Evolutionary conservation across 2,113 vertebrate genomes (phyloP).

Genomic region (Microcebus griseorufus): DNA sequence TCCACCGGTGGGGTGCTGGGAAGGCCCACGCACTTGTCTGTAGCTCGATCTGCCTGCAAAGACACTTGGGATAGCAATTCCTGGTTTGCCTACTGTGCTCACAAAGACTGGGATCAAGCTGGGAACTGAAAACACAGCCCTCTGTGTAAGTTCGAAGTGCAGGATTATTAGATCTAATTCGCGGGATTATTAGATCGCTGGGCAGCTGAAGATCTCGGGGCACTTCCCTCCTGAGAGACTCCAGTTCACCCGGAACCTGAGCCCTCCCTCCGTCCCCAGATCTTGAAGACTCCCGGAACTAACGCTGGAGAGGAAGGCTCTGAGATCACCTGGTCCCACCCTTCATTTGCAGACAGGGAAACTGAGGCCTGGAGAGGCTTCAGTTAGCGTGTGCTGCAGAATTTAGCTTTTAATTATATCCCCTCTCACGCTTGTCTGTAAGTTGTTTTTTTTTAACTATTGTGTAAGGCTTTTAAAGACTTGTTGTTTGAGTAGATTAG

Average conservation of each 20-base stretch:
- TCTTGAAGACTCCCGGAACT: background rate
- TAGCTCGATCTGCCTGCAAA: background rate
- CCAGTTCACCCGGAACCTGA: accelerated
- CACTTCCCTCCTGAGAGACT: accelerated
- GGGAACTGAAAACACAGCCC: background rate
- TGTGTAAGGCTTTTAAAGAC: background rate
- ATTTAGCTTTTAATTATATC: background rate
- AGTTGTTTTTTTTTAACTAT: background rate
- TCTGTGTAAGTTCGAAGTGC: background rate
- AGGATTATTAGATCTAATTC: no score
- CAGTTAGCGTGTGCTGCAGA: background rate
- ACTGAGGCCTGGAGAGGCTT: background rate
- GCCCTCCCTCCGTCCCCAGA: background rate
- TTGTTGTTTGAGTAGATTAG: background rate
- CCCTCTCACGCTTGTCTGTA: background rate
- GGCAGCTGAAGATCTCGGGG: accelerated
- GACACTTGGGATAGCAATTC: no score
- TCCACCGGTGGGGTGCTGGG: background rate
- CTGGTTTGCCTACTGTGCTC: background rate
- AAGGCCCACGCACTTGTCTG: background rate
- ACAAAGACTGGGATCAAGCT: background rate
- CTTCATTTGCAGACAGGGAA: background rate
- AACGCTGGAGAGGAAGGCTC: background rate
- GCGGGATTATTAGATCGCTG: background rate
- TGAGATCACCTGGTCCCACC: background rate